Percentiles rank a stretch among this genome's conserved stretches.
Evolutionary conservation across 2,888 invertebrate genomes (phyloP).

Genomic region (Drosophila helvetica): DNA sequence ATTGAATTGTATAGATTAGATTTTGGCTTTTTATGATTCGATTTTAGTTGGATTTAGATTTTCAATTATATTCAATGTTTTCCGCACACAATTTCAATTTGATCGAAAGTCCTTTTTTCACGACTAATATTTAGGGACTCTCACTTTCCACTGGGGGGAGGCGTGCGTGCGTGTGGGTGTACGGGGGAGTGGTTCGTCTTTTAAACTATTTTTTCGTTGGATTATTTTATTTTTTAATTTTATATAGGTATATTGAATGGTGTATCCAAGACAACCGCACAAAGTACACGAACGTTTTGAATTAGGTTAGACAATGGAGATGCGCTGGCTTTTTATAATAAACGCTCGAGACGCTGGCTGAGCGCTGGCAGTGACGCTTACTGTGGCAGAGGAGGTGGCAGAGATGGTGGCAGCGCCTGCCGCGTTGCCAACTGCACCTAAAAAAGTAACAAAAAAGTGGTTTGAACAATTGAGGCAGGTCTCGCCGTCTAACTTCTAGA

Average conservation of each 20-base stretch:
- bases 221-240: conserved; percentile 26
- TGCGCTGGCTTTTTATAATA: conserved; percentile 80
- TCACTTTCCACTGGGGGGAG: conserved; percentile 34
- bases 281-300: conserved; percentile 79
- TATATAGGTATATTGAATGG: conserved; percentile 7
- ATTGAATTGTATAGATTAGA: conserved; percentile 35
- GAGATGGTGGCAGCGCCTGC: conserved; percentile 22
- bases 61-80: conserved; percentile 6
- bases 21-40: not conserved
- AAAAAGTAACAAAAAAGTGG: conserved; percentile 54
- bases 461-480: conserved; percentile 72
- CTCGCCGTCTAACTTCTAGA: conserved; percentile 75
- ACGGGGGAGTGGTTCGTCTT: not conserved
- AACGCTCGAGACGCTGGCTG: conserved; percentile 49
- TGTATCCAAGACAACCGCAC: conserved; percentile 66
- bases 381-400: conserved; percentile 15
- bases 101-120: conserved; percentile 9
- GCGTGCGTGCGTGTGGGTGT: not conserved
- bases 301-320: conserved; percentile 79
- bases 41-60: conserved; percentile 25
- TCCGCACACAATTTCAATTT: conserved; percentile 11
- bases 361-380: conserved; percentile 46
- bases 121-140: conserved; percentile 2
- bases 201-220: conserved; percentile 24
- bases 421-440: conserved; percentile 72